phyloP scores from a whole-genome alignment of 2,113 vertebrate genomes.

The Semicossyphus pulcher region DNA sequence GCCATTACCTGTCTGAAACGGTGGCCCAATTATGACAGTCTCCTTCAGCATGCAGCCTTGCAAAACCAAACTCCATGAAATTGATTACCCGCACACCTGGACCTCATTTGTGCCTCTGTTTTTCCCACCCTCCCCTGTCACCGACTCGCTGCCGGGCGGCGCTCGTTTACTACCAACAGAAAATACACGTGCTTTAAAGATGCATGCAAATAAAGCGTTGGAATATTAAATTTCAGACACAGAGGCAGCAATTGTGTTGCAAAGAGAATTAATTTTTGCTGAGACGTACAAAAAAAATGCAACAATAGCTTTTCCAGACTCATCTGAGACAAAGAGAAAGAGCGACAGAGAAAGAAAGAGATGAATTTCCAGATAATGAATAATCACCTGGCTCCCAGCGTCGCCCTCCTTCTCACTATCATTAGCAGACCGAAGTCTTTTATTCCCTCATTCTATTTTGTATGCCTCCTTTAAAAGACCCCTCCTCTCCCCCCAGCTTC shows the following conservation, averaged over 20 bases:
- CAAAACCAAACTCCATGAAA: constrained; percentile 78
- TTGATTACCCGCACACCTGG: constrained; percentile 77
- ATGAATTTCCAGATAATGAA: constrained; percentile 53
- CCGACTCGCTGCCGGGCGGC: constrained; percentile 2
- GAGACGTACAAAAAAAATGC: constrained; percentile 37
- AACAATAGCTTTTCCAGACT: constrained; percentile 35
- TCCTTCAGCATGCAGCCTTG: constrained; percentile 74
- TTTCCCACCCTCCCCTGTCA: constrained; percentile 35
- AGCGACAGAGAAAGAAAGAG: neutral
- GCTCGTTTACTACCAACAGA: constrained; percentile 13
- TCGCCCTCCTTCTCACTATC: constrained; percentile 41
- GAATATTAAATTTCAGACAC: constrained; percentile 11
- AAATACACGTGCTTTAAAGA: constrained; percentile 23
- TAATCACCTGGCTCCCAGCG: constrained; percentile 40
- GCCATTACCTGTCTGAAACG: constrained; percentile 72
- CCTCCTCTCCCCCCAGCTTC: constrained; percentile 1
- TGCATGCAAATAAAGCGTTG: constrained; percentile 29
- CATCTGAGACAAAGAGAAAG: constrained; percentile 29
- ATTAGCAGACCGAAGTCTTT: constrained; percentile 71
- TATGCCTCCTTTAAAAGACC: constrained; percentile 49
- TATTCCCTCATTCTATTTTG: constrained; percentile 62
- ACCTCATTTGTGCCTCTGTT: constrained; percentile 66
- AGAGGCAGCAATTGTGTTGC: constrained; percentile 14
- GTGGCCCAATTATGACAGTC: constrained; percentile 75
- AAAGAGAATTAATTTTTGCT: constrained; percentile 42